Evolutionary conservation across 1,140 invertebrate genomes (phyloP), one percentile per base, ranked within the genome.

Genomic region (Muscidifurax raptorellus): DNA sequence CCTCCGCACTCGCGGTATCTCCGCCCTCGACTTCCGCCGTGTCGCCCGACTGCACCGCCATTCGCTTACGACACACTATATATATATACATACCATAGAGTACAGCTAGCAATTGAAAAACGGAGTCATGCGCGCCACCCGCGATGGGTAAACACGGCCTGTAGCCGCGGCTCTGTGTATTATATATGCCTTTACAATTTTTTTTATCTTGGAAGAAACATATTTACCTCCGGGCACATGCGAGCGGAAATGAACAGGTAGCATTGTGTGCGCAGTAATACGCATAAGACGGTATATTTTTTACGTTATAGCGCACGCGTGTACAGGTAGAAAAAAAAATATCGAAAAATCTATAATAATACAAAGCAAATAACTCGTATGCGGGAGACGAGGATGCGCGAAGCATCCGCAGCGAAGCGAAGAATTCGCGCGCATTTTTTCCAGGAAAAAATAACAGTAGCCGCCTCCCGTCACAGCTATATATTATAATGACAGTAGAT

Each of bases 11-110:
- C 44, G 69, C 74, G 40, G n/a, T n/a, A 74, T 79, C 86, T 84
- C 86, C 82, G 82, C 81, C 80, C 82, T 87, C 86, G 72, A 67
- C 79, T 80, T 83, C 76, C 84, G 76, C 77, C 75, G 74, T 47
- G 74, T 47, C 32, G 52, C 40, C 30, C 78, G 36, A 44, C 22
- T 40, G 72, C 64, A 77, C 72, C 72, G 72, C 75, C 64, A 83
- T 77, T 83, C 27, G 59, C 22, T 22, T 52, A n/a, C 52, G 52
- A 59, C 52, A 52, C 18, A 18, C 47, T 52, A 18, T 52, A 1
- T 52, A 18, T 52, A 13, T 5, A 18, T 15, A 1, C 18, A 52
- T 22, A 2, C 47, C 12, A 15, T 22, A 18, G 47, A 12, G 47
- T 15, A 5, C 12, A 18, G 18, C 18, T 59, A 59, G 52, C 18